Evolutionary conservation across 2,113 vertebrate species (phyloP).

Genomic region (Burhinus oedicnemus): DNA sequence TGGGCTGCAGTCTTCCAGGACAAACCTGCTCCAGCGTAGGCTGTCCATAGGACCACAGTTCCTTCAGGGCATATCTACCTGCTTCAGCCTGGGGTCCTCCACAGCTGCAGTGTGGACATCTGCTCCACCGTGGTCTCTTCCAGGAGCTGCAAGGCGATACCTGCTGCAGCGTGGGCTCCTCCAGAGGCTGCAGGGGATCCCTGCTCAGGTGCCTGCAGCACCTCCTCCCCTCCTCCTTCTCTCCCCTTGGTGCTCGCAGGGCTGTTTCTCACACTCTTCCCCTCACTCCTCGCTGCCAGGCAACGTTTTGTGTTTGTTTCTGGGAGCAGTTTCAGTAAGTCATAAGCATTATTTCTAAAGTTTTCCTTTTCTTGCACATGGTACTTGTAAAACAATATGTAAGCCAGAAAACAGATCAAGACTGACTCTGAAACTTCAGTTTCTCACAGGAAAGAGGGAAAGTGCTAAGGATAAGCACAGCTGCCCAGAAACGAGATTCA

Average conservation of each 20-base stretch:
- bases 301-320: neutral
- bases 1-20: neutral
- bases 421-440: neutral
- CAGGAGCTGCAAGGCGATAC: neutral
- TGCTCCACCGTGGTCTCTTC: neutral
- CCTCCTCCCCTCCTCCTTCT: neutral
- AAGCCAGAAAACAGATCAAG: neutral
- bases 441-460: neutral
- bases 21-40: neutral
- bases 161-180: neutral
- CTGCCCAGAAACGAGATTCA: neutral
- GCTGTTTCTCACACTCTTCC: neutral
- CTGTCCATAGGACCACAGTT: neutral
- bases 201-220: neutral
- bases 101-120: neutral
- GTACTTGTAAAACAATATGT: neutral
- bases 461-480: neutral
- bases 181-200: neutral
- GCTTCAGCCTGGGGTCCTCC: neutral
- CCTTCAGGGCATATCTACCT: neutral
- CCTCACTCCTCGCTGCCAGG: neutral
- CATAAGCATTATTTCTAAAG: neutral
- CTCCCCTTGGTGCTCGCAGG: fast-evolving
- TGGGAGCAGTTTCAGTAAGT: neutral
- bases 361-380: neutral